Evolutionary conservation across 2,888 invertebrate species (phyloP), one percentile per base, ranked within the genome.

Genomic region (Melinaea menophilus): DNA sequence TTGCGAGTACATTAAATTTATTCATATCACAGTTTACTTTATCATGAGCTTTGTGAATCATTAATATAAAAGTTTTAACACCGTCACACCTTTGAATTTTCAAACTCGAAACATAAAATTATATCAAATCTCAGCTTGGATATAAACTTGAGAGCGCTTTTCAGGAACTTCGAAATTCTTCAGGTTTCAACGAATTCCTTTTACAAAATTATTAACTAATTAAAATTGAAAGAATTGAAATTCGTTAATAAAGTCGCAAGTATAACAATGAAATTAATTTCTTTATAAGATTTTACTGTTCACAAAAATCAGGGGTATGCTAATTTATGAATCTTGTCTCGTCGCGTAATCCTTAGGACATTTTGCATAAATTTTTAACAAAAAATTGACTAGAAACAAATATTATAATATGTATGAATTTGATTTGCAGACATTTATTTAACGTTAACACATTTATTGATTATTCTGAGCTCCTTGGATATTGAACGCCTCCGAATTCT

Each of bases 21-120:
- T 7, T 31, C 31, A 3, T 55, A 55, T 55, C 56, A 63, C 59
- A 59, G 64, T 64, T 66, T 60, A 65, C 62, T 61, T 65, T 64
- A 62, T 22, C 48, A 60, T 65, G 54, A 67, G 55, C 54, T 55
- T 57, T 41, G 55, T 56, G 59, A 67, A 67, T 63, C 48, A 60
- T 69, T 66, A 65, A 66, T 64, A 64, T 63, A 63, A 65, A 69
- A 67, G 63, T 65, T 65, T 64, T 48, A 34, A 69, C 71, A 69
- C 67, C 63, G 68, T 69, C 64, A 58, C 56, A 68, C 59, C 69
- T 69, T 73, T 54, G n/a, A 54, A 62, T 59, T 65, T 57, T 55
- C 37, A 65, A 65, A 46, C 57, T 58, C 31, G 55, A 48, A 63
- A 63, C 48, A 59, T 55, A 55, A 55, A 34, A 56, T 60, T 55